A percentile compares a stretch with the other conserved stretches of the same genome.
Evolutionary conservation across 1,140 invertebrate genomes (phyloP).

Genomic region (Zaprionus inermis): DNA sequence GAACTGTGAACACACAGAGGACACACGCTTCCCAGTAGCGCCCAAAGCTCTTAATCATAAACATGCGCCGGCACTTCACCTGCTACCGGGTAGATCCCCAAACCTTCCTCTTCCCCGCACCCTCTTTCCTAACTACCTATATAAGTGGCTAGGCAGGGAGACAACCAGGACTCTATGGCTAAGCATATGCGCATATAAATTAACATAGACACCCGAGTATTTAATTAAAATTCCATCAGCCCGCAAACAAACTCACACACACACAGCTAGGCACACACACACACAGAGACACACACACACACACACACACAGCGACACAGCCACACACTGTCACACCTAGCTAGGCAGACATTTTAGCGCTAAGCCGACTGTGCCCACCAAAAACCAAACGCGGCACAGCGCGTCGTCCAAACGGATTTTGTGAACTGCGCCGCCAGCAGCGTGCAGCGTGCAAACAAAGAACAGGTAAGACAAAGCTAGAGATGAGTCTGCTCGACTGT

Average conservation of each 20-base stretch:
- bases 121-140: background rate
- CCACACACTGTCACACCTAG: background rate
- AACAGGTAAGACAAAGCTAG: background rate
- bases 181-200: conserved; percentile 83
- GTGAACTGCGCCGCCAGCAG: conserved; percentile 57
- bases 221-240: conserved; percentile 83
- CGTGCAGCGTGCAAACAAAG: conserved; percentile 59
- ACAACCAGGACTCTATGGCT: conserved; percentile 40
- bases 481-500: too few species aligned
- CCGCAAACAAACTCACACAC: conserved; percentile 39
- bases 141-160: conserved; percentile 9
- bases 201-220: conserved; percentile 82
- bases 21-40: conserved; percentile 38
- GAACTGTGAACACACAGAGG: conserved; percentile 47
- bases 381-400: conserved; percentile 65
- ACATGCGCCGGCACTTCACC: conserved; percentile 77
- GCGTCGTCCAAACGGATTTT: conserved; percentile 50
- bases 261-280: conserved; percentile 9
- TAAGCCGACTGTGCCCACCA: conserved; percentile 67
- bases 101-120: too few species aligned
- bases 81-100: conserved; percentile 3
- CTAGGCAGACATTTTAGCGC: conserved; percentile 70
- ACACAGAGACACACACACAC: conserved; percentile 10
- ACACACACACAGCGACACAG: conserved; percentile 25
- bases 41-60: conserved; percentile 79